Conservation (phyloP, 2,113 vertebrate genomes). For the Grus americana region DNA sequence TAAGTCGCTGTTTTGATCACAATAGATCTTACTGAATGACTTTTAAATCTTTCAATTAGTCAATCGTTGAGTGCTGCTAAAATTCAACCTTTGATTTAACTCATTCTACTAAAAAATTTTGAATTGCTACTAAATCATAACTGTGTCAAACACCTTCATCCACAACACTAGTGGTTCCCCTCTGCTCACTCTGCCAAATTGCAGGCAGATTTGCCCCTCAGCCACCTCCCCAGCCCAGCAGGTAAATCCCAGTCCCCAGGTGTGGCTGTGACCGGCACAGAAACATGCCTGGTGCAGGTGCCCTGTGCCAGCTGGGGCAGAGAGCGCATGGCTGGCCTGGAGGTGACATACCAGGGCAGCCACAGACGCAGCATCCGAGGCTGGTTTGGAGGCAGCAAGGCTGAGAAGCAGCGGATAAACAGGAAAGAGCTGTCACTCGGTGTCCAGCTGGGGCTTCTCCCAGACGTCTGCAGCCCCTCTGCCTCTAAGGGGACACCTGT, state of each 20-base stretch:
- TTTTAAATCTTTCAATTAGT: too few relatives aligned
- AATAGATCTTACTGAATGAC: too few relatives aligned
- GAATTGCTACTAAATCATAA: too few relatives aligned
- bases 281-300: not conserved
- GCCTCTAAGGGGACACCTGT: not conserved
- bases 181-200: not conserved
- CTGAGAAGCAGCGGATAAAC: not conserved
- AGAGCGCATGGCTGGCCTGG: rapidly evolving
- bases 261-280: not conserved
- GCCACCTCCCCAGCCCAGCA: not conserved
- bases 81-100: too few relatives aligned
- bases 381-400: not conserved
- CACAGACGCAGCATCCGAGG: rapidly evolving
- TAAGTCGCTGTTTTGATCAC: too few relatives aligned
- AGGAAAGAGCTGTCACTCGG: not conserved
- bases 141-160: too few relatives aligned
- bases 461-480: not conserved
- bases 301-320: not conserved
- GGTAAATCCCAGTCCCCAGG: not conserved
- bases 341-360: rapidly evolving
- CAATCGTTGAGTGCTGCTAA: too few relatives aligned
- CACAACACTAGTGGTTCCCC: rapidly evolving
- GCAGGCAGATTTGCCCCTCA: not conserved
- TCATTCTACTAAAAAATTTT: too few relatives aligned
- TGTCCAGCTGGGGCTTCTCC: not conserved